Base-by-base conservation (phyloP, 2,888 invertebrate genomes). In the Argyresthia albistria region DNA sequence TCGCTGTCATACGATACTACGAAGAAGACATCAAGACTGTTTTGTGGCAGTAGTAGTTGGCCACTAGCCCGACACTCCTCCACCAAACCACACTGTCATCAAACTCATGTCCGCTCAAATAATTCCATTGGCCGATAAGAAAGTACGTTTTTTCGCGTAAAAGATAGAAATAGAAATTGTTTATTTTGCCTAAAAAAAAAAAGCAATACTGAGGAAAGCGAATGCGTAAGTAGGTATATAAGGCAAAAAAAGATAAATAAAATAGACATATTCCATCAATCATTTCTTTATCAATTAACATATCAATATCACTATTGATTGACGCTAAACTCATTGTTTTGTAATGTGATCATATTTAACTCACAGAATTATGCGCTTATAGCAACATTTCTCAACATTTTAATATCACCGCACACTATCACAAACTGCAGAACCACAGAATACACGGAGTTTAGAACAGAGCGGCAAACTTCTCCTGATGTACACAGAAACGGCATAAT, bases 321-420 rank as follows among this genome's bases (percentile, higher is more conserved):
- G 48, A 37, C 37, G 48, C 48, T 12, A 7, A 39, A 39, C 39
- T 12, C 1, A 8, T 37, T 10, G 48, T 36, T 37, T 37, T 14
- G 48, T 36, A 36, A 48, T 15, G 10, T 36, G 15, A 37, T 9
- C 36, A n/a, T 12, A 12, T 25, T 25, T 10, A 35, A 49, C 49
- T 57, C 39, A 57, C 60, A 42, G 7, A 60, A 55, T 71, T 63
- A 76, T 53, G 69, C 70, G 67, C 76, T 75, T 56, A 78, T 76
- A 55, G 70, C 58, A 62, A 71, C 60, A 63, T 76, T 73, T 52
- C 72, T 70, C 56, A 74, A 66, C 51, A 71, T 66, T 57, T 65
- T 66, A 49, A 69, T 63, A 64, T 78, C 75, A 53, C 64, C 60
- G 63, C 68, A 74, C 57, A 63, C 69, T 55, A 70, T 58, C 56